Evolutionary conservation across 2,797 vertebrate species (phyloP).

Genomic region (Hephaestus fuliginosus): DNA sequence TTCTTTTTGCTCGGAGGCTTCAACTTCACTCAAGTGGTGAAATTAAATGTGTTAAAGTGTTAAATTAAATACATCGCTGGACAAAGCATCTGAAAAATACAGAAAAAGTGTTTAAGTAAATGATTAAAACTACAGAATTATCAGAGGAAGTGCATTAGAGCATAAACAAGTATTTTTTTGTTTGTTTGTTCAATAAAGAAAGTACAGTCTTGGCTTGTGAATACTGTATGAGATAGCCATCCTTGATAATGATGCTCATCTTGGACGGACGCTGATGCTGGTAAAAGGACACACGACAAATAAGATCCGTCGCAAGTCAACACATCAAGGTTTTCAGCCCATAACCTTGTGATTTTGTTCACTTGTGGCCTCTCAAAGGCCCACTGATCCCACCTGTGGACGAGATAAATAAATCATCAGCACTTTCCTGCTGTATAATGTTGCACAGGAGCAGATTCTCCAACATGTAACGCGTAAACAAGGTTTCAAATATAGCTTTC

Average conservation of each 20-base stretch:
- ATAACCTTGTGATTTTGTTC: not conserved
- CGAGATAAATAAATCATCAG: conserved; percentile 29
- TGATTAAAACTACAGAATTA: not conserved
- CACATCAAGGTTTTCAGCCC: not conserved
- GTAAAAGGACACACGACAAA: not conserved
- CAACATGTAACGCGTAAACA: conserved; percentile 3
- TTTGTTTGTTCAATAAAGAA: not conserved
- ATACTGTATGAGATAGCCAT: not conserved
- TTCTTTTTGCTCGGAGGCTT: not conserved
- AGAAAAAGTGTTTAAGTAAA: not conserved
- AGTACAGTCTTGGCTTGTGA: not conserved
- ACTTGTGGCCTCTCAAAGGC: not conserved
- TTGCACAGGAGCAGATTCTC: conserved; percentile 1
- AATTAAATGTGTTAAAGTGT: no score
- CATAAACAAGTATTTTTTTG: no score
- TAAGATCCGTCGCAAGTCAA: not conserved
- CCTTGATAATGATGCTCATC: not conserved
- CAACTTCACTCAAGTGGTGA: not conserved
- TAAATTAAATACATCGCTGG: not conserved
- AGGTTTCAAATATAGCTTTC: conserved; percentile 14
- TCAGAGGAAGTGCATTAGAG: not conserved
- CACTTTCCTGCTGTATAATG: not conserved
- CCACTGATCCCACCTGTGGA: conserved; percentile 2
- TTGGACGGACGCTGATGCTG: not conserved
- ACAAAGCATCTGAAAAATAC: not conserved